phyloP scores from a whole-genome alignment of 2,797 vertebrate species.

The Gobionotothen gibberifrons region DNA sequence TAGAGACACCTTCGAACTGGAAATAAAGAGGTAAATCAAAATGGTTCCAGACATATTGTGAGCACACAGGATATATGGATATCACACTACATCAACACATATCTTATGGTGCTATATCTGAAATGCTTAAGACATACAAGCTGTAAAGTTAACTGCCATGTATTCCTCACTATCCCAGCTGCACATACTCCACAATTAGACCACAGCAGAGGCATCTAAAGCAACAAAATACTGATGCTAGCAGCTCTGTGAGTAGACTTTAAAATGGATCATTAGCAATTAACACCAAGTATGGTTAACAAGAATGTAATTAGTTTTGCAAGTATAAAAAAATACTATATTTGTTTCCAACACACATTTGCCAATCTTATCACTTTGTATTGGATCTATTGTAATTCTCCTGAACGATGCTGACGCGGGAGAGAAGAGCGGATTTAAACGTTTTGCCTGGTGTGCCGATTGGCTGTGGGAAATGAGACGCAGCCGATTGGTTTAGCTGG shows the following conservation, averaged over 20 bases:
- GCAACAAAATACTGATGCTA: not conserved
- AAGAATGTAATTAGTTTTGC: not conserved
- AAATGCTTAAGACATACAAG: slow-evolving; percentile 12
- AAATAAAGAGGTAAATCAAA: not conserved
- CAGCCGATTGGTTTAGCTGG: too few relatives aligned
- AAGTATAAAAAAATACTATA: not conserved
- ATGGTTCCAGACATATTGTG: not conserved
- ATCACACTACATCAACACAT: slow-evolving; percentile 1
- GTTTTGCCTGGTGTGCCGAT: too few relatives aligned
- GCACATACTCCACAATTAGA: slow-evolving; percentile 2
- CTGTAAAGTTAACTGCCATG: slow-evolving; percentile 7
- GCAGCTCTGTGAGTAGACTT: not conserved
- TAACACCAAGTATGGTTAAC: not conserved
- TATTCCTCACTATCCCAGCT: slow-evolving; percentile 20
- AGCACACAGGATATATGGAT: slow-evolving; percentile 15
- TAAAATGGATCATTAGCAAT: not conserved
- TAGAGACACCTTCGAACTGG: not conserved
- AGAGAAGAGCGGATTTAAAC: too few relatives aligned
- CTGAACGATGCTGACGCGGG: too few relatives aligned
- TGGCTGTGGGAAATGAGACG: too few relatives aligned
- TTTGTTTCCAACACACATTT: too few relatives aligned
- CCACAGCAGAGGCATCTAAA: not conserved
- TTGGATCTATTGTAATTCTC: too few relatives aligned
- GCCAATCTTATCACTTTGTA: too few relatives aligned
- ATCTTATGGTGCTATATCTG: slow-evolving; percentile 2